Base-by-base conservation (phyloP, 2,113 vertebrate species). In the Corythornis madagascariensis region DNA sequence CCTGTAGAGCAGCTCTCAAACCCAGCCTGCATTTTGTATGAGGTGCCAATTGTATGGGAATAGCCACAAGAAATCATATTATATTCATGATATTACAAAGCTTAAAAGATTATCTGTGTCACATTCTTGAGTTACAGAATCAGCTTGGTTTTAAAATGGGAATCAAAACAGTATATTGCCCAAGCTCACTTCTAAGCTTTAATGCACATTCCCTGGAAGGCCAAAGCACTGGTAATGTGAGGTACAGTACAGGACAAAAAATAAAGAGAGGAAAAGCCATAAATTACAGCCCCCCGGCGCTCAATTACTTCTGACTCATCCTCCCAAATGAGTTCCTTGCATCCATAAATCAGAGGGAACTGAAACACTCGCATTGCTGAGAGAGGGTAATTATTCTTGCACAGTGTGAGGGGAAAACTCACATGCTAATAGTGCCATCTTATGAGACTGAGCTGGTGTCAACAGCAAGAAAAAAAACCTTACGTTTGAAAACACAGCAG, bases 271-370 rank as follows among this genome's bases (percentile, higher is more conserved):
- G 26, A 92, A 67, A 85, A 83, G 72, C 57, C 66, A 47, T 70
- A 55, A 94, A 94, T 84, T 82, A 86, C 74, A 92, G 77, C 45
- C 77, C 93, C 77, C 83, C 90, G 16, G 80, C 94, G 94, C 86
- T 93, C 88, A 94, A 92, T 95, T 94, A 95, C 70, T 93, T 95
- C 86, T 95, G 90, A 96, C 86, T 96, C 94, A 96, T 95, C 74
- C 88, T 93, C 81, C 84, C 88, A 90, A 95, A 92, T 1, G 33
- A 96, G 88, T 84, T 94, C 83, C 78, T 94, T 94, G 80, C 89
- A 73, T 92, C 79, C 52, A 84, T 95, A 96, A 94, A 93, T 95
- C 93, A 95, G 90, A 92, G 67, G 42, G 80, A 96, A 92, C 85
- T 95, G 95, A 91, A 94, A 86, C 66, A 92, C 79, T 87, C 2